phyloP scores from a whole-genome alignment of 2,113 vertebrate species.

The Tor tambroides region DNA sequence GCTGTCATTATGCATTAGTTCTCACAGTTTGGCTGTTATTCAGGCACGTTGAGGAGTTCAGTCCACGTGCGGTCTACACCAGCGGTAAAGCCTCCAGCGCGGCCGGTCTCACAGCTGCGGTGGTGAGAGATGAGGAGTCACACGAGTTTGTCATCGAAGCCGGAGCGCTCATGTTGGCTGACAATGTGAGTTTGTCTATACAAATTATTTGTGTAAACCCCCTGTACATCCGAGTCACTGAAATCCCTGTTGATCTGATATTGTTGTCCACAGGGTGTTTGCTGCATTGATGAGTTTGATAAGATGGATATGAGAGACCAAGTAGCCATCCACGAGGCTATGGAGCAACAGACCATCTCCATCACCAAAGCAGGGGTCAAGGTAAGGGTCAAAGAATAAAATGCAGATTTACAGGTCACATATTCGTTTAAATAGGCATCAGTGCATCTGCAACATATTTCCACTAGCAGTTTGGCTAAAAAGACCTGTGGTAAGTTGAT shows the following conservation, averaged over 20 bases:
- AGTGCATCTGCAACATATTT: not conserved
- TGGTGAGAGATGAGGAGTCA: conserved; percentile 95
- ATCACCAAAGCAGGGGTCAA: conserved; percentile 99
- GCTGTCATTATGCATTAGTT: not conserved
- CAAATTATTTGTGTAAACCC: not conserved
- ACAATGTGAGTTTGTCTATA: conserved; percentile 85
- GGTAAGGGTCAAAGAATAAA: conserved; percentile 71
- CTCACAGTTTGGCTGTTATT: conserved; percentile 16
- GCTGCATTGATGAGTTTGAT: conserved; percentile 99
- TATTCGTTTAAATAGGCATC: not conserved
- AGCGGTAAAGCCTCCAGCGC: conserved; percentile 97
- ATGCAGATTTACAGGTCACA: not conserved
- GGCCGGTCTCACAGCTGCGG: conserved; percentile 92
- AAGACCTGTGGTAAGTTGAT: too few species aligned
- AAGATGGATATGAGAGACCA: conserved; percentile 97
- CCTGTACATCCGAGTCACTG: not conserved
- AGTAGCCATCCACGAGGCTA: conserved; percentile 98
- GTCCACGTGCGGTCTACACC: conserved; percentile 95
- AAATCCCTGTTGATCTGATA: not conserved
- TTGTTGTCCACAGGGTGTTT: conserved; percentile 83
- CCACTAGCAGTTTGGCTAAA: not conserved
- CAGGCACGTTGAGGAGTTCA: conserved; percentile 98
- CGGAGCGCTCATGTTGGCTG: conserved; percentile 96
- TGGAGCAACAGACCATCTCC: conserved; percentile 99
- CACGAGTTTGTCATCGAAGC: conserved; percentile 98